Evolutionary conservation across 2,113 vertebrate genomes (phyloP).

Genomic region (Microcebus lehilahytsara): DNA sequence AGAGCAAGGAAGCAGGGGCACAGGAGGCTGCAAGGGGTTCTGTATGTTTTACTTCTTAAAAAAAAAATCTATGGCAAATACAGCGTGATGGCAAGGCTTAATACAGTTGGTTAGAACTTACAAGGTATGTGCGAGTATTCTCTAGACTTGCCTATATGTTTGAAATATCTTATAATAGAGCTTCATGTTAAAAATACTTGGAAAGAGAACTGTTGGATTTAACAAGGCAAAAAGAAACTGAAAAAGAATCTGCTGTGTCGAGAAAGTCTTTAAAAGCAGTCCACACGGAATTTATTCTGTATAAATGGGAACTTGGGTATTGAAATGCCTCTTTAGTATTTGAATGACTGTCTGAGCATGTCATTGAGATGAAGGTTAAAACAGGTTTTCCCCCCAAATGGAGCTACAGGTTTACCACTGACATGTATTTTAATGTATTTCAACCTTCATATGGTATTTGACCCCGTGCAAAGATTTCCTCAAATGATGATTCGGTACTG

Average conservation of each 20-base stretch:
- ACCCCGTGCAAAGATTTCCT: neutral
- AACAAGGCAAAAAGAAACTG: neutral
- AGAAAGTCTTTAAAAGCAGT: neutral
- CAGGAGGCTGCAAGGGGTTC: neutral
- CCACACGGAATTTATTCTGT: neutral
- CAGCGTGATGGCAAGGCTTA: neutral
- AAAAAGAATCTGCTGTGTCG: neutral
- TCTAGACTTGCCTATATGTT: neutral
- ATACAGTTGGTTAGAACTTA: neutral
- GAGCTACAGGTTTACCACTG: neutral
- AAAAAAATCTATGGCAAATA: neutral
- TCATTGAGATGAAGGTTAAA: neutral
- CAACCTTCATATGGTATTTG: too few relatives aligned
- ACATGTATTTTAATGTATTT: neutral
- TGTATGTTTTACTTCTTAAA: neutral
- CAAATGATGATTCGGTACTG: neutral
- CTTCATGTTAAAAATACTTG: neutral
- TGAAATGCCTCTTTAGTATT: neutral
- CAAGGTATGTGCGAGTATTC: neutral
- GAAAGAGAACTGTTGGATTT: neutral
- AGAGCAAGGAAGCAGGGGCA: neutral
- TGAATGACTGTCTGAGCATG: neutral
- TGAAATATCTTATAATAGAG: neutral
- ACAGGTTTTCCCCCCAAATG: neutral
- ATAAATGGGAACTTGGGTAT: neutral